Conservation (phyloP, 2,888 invertebrate genomes). For the Trichopoda pennipes region DNA sequence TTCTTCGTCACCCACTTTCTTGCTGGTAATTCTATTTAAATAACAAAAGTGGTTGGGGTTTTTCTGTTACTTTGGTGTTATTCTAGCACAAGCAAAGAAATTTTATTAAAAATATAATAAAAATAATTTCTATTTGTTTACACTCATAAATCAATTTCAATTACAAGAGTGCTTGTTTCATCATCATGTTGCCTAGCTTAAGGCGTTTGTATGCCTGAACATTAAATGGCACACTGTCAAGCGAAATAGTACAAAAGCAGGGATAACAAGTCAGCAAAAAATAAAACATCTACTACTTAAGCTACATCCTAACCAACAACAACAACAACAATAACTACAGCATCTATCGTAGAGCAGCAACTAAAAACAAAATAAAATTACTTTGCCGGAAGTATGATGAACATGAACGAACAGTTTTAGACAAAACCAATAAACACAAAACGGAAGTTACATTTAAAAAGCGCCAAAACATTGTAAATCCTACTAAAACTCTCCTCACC, state of each 20-base stretch:
- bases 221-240: slow-evolving; percentile 5
- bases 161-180: slow-evolving; percentile 60
- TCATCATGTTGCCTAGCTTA: slow-evolving; percentile 58
- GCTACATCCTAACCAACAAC: slow-evolving; percentile 14
- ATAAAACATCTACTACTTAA: slow-evolving; percentile 8
- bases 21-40: not conserved
- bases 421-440: slow-evolving; percentile 59
- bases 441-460: slow-evolving; percentile 57
- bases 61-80: slow-evolving; percentile 1
- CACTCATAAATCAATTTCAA: slow-evolving; percentile 66
- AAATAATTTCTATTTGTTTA: slow-evolving; percentile 48
- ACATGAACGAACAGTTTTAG: slow-evolving; percentile 39
- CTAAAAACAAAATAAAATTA: slow-evolving; percentile 30
- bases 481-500: not conserved
- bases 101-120: slow-evolving; percentile 30
- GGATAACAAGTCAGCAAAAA: slow-evolving; percentile 5
- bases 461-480: slow-evolving; percentile 27
- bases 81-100: slow-evolving; percentile 3
- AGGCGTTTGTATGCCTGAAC: slow-evolving; percentile 41
- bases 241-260: not conserved
- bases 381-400: slow-evolving; percentile 56
- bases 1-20: not conserved
- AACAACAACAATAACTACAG: not conserved
- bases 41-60: slow-evolving; percentile 2
- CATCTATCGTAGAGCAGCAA: not conserved